Evolutionary conservation across 2,888 invertebrate species (phyloP).

Genomic region (Elgonia sp.): DNA sequence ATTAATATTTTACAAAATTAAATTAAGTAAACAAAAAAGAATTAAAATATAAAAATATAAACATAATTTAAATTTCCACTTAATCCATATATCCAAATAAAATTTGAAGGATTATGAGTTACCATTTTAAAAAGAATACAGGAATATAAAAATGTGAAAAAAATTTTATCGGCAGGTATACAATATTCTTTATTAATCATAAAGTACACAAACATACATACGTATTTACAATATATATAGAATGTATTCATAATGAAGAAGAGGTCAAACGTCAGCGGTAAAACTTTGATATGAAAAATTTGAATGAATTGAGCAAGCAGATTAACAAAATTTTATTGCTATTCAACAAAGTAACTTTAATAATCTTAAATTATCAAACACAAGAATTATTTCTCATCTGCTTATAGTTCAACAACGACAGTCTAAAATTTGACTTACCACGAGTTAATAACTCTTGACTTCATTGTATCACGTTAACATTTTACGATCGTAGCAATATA

Average conservation of each 20-base stretch:
- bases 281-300: not conserved
- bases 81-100: too few relatives aligned
- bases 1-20: too few relatives aligned
- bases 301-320: constrained; percentile 38
- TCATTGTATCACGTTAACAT: constrained; percentile 47
- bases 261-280: constrained; percentile 21
- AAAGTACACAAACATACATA: constrained; percentile 54
- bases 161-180: constrained; percentile 46
- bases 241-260: constrained; percentile 54
- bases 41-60: too few relatives aligned
- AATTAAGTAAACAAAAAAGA: too few relatives aligned
- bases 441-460: constrained; percentile 40
- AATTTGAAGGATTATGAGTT: too few relatives aligned
- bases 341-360: too few relatives aligned
- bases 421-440: constrained; percentile 5
- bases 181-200: constrained; percentile 60
- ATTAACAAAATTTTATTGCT: constrained; percentile 19
- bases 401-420: not conserved
- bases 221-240: constrained; percentile 61
- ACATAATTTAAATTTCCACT: too few relatives aligned
- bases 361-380: constrained; percentile 6
- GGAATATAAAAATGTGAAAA: too few relatives aligned
- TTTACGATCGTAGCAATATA: constrained; percentile 27
- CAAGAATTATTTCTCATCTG: constrained; percentile 21
- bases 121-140: too few relatives aligned